Percentiles rank a stretch among this genome's conserved stretches.
phyloP scores from a whole-genome alignment of 1,140 invertebrate genomes.

The Aphis gossypii region DNA sequence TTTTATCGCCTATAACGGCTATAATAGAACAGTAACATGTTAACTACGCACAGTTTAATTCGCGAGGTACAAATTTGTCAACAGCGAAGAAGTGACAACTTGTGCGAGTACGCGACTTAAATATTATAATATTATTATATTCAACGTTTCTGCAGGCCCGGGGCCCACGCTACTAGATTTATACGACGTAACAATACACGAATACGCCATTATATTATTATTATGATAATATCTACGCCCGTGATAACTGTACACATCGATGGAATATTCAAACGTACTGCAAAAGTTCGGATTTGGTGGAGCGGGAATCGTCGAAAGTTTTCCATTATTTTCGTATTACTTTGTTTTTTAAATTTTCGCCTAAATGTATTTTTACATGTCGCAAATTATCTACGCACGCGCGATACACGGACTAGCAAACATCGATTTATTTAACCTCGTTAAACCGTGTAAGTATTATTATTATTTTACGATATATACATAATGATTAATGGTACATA shows the following conservation, averaged over 20 bases:
- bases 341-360: neutral
- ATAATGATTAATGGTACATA: neutral
- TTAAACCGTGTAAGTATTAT: neutral
- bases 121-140: neutral
- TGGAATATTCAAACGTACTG: too few species aligned
- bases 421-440: neutral
- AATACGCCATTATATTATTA: too few species aligned
- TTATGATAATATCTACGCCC: too few species aligned
- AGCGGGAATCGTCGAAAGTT: neutral
- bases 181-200: too few species aligned
- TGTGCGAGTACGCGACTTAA: neutral
- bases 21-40: neutral
- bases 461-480: neutral
- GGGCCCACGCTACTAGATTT: too few species aligned
- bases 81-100: neutral
- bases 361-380: constrained; percentile 4
- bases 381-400: neutral
- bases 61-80: neutral
- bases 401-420: neutral
- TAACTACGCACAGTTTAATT: neutral
- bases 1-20: neutral
- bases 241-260: too few species aligned
- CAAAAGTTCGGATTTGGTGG: too few species aligned
- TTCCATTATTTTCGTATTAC: neutral
- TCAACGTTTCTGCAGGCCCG: neutral